A percentile compares a stretch with the other conserved stretches of the same genome.
These are phyloP conservation scores for Leucoraja ocellata DNA, from an alignment of 2,797 vertebrate species.

Conservation along the genomic window DNA sequence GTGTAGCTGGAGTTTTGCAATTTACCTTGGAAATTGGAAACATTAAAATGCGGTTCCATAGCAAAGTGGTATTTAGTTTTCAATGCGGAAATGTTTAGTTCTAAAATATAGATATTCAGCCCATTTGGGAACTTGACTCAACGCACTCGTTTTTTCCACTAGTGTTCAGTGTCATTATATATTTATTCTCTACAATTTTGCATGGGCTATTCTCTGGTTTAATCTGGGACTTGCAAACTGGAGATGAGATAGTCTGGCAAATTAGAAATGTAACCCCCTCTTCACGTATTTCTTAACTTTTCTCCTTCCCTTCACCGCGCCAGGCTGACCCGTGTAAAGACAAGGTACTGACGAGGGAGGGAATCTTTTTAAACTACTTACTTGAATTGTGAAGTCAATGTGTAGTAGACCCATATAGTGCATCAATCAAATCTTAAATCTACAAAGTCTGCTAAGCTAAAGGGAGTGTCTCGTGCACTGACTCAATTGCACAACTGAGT, in stretches of 20 bases:
- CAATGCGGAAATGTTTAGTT: too few species aligned
- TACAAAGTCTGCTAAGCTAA: neutral
- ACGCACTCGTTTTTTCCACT: neutral
- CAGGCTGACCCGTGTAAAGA: neutral
- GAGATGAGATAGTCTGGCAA: neutral
- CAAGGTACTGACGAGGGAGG: neutral
- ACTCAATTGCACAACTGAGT: neutral
- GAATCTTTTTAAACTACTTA: neutral
- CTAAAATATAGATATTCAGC: neutral
- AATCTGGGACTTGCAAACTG: neutral
- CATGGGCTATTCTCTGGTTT: neutral
- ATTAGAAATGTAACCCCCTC: neutral
- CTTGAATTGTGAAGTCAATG: neutral
- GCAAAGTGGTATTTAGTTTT: too few species aligned
- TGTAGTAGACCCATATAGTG: neutral
- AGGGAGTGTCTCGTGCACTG: neutral
- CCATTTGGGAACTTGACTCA: neutral
- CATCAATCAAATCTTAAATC: neutral
- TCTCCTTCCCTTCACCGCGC: neutral
- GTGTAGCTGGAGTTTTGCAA: neutral
- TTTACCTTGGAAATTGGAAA: neutral
- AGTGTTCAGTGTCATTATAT: too few species aligned
- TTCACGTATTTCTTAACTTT: neutral
- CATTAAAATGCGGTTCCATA: neutral
- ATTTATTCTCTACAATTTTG: neutral